phyloP scores from a whole-genome alignment of 2,113 vertebrate genomes.

The Neodontobutis hainanensis region DNA sequence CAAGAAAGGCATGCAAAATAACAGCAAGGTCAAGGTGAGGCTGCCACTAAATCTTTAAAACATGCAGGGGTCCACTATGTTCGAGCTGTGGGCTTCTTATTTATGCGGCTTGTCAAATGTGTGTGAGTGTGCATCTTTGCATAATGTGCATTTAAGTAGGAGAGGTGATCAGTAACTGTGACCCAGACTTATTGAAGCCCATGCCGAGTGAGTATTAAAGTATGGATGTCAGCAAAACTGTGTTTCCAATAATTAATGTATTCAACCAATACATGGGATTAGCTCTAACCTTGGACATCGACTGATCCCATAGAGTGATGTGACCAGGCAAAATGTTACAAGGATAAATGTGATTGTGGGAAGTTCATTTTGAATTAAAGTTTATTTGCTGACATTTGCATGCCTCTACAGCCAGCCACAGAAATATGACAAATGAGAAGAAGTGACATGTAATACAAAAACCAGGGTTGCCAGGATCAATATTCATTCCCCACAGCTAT shows the following conservation, averaged over 20 bases:
- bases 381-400: conserved; percentile 38
- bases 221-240: conserved; percentile 46
- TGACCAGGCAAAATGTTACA: conserved; percentile 49
- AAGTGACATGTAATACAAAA: conserved; percentile 16
- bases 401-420: background rate
- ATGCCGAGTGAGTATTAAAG: conserved; percentile 13
- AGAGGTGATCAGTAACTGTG: conserved; percentile 34
- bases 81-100: conserved; percentile 42
- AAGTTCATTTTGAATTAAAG: conserved; percentile 45
- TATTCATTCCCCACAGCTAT: conserved; percentile 50
- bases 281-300: conserved; percentile 66
- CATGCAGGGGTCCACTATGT: conserved; percentile 46
- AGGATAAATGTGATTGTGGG: conserved; percentile 33
- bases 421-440: conserved; percentile 14
- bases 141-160: conserved; percentile 39
- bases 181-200: conserved; percentile 17
- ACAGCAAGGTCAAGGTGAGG: conserved; percentile 61
- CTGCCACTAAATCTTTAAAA: conserved; percentile 63
- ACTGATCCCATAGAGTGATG: conserved; percentile 56
- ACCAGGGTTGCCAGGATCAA: conserved; percentile 43
- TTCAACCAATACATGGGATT: conserved; percentile 63
- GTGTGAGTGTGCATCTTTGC: conserved; percentile 20
- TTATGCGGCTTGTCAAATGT: conserved; percentile 55
- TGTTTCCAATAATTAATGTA: conserved; percentile 58
- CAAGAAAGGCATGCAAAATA: conserved; percentile 36